Percentiles rank a stretch among this genome's conserved stretches.
These are phyloP conservation scores for Cisticola juncidis DNA, from an alignment of 2,113 vertebrate genomes.

Conservation along the genomic window DNA sequence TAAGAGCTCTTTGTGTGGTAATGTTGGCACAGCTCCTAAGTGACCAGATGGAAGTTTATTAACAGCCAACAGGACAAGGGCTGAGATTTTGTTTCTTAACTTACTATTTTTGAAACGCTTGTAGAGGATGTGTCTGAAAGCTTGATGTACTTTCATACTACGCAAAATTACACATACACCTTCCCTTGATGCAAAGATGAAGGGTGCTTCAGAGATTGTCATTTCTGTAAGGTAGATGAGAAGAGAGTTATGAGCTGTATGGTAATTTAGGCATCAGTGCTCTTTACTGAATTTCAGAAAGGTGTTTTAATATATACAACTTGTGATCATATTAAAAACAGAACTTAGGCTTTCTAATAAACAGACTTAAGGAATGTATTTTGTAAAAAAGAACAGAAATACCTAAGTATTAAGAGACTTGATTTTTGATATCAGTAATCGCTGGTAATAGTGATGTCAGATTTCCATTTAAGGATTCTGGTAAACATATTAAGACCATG, in stretches of 20 bases:
- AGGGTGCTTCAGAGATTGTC: not conserved
- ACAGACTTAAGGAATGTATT: not conserved
- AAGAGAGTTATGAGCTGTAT: not conserved
- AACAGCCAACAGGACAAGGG: slow-evolving; percentile 57
- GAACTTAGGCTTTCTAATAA: not conserved
- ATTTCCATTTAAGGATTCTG: not conserved
- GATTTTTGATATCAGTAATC: not conserved
- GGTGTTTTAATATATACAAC: not conserved
- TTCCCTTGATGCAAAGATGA: not conserved
- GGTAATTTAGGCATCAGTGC: not conserved
- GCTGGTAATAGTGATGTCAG: not conserved
- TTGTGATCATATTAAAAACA: not conserved
- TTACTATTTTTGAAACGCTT: slow-evolving; percentile 33
- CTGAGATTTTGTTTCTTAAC: slow-evolving; percentile 34
- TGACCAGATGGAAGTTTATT: slow-evolving; percentile 70
- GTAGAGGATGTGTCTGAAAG: slow-evolving; percentile 45
- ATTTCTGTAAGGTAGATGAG: not conserved
- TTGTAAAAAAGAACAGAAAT: not conserved
- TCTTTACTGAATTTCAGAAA: not conserved
- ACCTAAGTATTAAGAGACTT: not conserved
- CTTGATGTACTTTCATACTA: slow-evolving; percentile 10
- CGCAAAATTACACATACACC: slow-evolving; percentile 4
- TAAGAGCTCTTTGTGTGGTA: slow-evolving; percentile 50
- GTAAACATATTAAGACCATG: not conserved
- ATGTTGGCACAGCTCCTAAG: slow-evolving; percentile 56